These are phyloP conservation scores for Oreocharis arfaki DNA, from an alignment of 2,113 vertebrate species.

Conservation along the genomic window DNA sequence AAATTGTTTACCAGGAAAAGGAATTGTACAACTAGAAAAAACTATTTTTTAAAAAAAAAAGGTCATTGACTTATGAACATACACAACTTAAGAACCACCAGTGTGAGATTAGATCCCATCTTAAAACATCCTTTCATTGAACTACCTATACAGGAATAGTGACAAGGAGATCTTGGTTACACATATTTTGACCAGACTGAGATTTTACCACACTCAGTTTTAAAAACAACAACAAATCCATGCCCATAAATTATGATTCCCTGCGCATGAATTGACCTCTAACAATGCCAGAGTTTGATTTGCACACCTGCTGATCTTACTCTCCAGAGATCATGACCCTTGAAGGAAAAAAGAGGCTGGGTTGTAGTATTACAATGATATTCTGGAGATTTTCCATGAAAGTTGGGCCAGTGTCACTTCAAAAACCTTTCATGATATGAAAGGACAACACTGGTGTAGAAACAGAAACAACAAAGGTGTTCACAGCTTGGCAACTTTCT, in stretches of 20 bases:
- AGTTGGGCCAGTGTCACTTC: neutral
- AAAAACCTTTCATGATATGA: neutral
- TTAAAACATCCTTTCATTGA: neutral
- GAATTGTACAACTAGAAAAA: neutral
- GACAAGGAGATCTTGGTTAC: neutral
- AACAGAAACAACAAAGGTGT: neutral
- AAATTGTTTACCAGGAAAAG: neutral
- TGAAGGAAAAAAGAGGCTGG: neutral
- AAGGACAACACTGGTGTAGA: neutral
- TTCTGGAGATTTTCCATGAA: neutral
- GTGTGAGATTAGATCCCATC: neutral
- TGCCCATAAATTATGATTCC: neutral
- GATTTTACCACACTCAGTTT: neutral
- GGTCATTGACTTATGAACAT: neutral
- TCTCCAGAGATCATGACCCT: neutral
- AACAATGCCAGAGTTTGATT: neutral
- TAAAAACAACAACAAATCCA: neutral
- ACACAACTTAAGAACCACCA: neutral
- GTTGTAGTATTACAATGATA: neutral
- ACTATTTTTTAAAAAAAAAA: neutral
- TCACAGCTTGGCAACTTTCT: neutral
- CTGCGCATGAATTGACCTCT: neutral
- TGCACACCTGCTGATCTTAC: neutral
- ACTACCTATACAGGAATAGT: neutral
- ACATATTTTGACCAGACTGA: neutral